These are phyloP conservation scores for Drosophila incognita DNA, from an alignment of 2,888 invertebrate species.

Conservation along the genomic window DNA sequence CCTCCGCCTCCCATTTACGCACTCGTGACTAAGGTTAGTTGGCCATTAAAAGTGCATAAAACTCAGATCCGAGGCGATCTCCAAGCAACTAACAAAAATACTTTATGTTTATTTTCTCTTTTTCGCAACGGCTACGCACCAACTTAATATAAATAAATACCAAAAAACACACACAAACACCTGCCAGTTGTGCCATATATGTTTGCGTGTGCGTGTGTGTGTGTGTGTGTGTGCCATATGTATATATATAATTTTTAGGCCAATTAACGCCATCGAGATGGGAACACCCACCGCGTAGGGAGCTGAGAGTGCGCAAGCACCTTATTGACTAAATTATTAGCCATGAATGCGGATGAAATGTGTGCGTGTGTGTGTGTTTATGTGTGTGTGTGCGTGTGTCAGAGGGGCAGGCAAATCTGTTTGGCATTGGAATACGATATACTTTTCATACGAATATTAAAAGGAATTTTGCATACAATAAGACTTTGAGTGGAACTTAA, in stretches of 20 bases:
- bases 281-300: slow-evolving; percentile 55
- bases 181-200: neutral
- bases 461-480: neutral
- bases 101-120: slow-evolving; percentile 62
- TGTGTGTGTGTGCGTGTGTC: neutral
- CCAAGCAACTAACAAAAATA: slow-evolving; percentile 27
- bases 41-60: slow-evolving; percentile 63
- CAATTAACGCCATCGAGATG: slow-evolving; percentile 62
- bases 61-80: slow-evolving; percentile 34
- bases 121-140: slow-evolving; percentile 58
- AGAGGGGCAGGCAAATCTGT: neutral
- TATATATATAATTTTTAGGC: slow-evolving; percentile 44
- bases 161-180: slow-evolving; percentile 21
- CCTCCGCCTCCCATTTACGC: slow-evolving; percentile 1
- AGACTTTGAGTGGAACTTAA: neutral
- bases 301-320: slow-evolving; percentile 4
- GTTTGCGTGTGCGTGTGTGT: neutral
- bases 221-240: slow-evolving; percentile 13
- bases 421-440: neutral
- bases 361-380: neutral
- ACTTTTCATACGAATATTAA: neutral
- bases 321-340: slow-evolving; percentile 9
- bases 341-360: neutral
- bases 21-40: slow-evolving; percentile 7
- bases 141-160: slow-evolving; percentile 62